These are phyloP conservation scores for Nomada fucata DNA, from an alignment of 2,888 invertebrate species.

Conservation along the genomic window DNA sequence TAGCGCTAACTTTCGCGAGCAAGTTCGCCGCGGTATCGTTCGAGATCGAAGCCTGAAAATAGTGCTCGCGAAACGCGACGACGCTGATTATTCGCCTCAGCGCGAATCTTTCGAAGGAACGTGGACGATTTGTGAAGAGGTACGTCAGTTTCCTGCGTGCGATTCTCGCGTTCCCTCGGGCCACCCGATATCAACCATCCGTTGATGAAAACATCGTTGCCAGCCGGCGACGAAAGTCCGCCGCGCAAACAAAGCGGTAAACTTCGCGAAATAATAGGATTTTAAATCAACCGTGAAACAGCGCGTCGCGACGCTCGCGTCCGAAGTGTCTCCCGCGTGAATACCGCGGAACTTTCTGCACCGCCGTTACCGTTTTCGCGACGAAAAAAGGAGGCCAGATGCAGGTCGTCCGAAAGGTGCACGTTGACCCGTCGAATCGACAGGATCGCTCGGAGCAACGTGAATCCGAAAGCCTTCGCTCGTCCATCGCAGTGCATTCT, in stretches of 20 bases:
- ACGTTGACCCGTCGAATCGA: slow-evolving; percentile 14
- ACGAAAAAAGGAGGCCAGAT: background rate
- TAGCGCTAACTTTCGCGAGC: background rate
- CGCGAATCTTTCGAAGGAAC: background rate
- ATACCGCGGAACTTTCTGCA: background rate
- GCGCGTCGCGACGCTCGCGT: background rate
- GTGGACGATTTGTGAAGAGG: slow-evolving; percentile 6
- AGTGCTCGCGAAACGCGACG: background rate
- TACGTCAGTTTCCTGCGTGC: slow-evolving; percentile 3
- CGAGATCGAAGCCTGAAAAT: background rate
- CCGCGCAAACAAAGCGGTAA: slow-evolving; percentile 16
- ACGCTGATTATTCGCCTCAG: background rate
- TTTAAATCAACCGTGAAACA: slow-evolving; percentile 49
- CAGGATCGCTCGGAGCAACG: background rate
- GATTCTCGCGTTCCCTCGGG: background rate
- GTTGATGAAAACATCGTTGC: background rate
- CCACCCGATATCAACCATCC: background rate
- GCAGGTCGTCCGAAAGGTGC: slow-evolving; percentile 11
- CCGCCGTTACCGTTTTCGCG: background rate
- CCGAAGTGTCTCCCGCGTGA: slow-evolving; percentile 6
- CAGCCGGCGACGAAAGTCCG: slow-evolving; percentile 11
- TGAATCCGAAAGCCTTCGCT: background rate
- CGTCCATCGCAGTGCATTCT: slow-evolving; percentile 32
- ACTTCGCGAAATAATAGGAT: slow-evolving; percentile 53
- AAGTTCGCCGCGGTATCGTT: background rate